Percentiles rank a stretch among this genome's conserved stretches.
These are phyloP conservation scores for Parelbella ahira DNA, from an alignment of 2,888 invertebrate species.

Conservation along the genomic window DNA sequence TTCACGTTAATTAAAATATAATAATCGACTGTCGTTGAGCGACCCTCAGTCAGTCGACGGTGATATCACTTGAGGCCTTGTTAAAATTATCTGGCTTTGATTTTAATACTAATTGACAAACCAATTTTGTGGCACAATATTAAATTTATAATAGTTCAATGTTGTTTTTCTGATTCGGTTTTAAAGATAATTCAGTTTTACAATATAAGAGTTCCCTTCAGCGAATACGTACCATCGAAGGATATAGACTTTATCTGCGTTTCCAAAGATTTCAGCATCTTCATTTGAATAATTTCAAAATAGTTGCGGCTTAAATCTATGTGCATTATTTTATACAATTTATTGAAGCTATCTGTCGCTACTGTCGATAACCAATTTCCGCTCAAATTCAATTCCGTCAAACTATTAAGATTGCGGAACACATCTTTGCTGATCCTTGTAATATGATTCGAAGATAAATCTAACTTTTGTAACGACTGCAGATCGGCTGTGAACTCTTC, in stretches of 20 bases:
- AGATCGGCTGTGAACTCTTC: conserved; percentile 91
- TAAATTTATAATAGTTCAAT: no score
- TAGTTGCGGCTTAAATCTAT: conserved; percentile 92
- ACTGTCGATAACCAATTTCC: conserved; percentile 91
- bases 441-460: conserved; percentile 91
- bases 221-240: conserved; percentile 86
- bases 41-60: no score
- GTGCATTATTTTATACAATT: conserved; percentile 86
- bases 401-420: conserved; percentile 87
- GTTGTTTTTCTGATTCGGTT: no score
- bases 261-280: conserved; percentile 88
- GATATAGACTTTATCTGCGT: conserved; percentile 89
- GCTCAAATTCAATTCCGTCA: conserved; percentile 88
- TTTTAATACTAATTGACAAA: conserved; percentile 2
- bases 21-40: conserved; percentile 2
- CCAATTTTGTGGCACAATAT: no score
- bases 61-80: not conserved
- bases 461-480: conserved; percentile 87
- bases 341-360: conserved; percentile 88
- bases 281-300: conserved; percentile 88
- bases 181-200: no score
- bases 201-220: no score
- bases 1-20: conserved; percentile 6
- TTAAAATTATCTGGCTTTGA: conserved; percentile 1
- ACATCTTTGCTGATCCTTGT: conserved; percentile 87